A percentile compares a stretch with the other conserved stretches of the same genome.
phyloP scores from a whole-genome alignment of 1,140 invertebrate species.

The Drosophila suzukii region DNA sequence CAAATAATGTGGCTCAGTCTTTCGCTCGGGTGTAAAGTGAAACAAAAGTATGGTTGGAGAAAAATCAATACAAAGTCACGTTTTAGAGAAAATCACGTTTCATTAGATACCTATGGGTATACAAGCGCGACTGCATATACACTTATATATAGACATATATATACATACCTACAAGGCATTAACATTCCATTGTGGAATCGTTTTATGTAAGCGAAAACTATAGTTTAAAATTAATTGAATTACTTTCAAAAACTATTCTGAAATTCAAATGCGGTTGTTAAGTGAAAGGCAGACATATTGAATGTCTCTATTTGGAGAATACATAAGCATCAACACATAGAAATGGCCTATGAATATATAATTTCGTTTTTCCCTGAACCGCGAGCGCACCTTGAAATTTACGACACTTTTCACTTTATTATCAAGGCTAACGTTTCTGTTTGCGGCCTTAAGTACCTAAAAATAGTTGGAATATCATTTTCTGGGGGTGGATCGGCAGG shows the following conservation, averaged over 20 bases:
- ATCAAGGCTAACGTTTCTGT: slow-evolving; percentile 43
- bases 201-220: slow-evolving; percentile 68
- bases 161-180: slow-evolving; percentile 47
- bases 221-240: slow-evolving; percentile 46
- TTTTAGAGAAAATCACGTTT: slow-evolving; percentile 83
- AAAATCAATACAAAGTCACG: slow-evolving; percentile 85
- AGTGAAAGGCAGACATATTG: slow-evolving; percentile 52
- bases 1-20: slow-evolving; percentile 42
- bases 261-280: slow-evolving; percentile 23
- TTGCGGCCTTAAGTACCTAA: slow-evolving; percentile 24
- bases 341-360: slow-evolving; percentile 1
- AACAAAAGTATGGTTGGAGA: slow-evolving; percentile 73
- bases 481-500: slow-evolving; percentile 37
- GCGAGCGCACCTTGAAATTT: slow-evolving; percentile 69
- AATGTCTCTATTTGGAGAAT: slow-evolving; percentile 44
- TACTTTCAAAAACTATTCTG: slow-evolving; percentile 23
- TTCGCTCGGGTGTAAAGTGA: slow-evolving; percentile 57
- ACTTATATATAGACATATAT: slow-evolving; percentile 4
- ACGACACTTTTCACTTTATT: slow-evolving; percentile 59
- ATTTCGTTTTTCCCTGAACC: slow-evolving; percentile 3
- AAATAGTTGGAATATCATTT: slow-evolving; percentile 34
- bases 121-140: slow-evolving; percentile 17
- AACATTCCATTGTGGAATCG: slow-evolving; percentile 68
- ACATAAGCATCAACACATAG: slow-evolving; percentile 13
- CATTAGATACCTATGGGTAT: slow-evolving; percentile 76